phyloP scores from a whole-genome alignment of 2,113 vertebrate genomes.

The Ceyx margarethae region DNA sequence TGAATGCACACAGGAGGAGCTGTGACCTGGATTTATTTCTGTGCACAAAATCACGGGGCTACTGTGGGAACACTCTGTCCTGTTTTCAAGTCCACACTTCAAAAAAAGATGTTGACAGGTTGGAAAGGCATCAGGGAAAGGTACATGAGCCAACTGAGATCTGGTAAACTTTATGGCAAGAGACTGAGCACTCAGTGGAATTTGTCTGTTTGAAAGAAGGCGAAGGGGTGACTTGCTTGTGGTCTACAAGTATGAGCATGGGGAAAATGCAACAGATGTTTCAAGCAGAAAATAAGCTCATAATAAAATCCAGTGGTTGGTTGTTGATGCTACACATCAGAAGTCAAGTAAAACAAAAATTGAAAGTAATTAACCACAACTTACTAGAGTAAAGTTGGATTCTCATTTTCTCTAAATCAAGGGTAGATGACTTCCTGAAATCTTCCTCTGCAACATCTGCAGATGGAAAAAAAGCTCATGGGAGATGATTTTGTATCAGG shows the following conservation, averaged over 20 bases:
- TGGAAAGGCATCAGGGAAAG: conserved; percentile 28
- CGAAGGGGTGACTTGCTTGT: conserved; percentile 22
- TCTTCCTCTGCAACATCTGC: not conserved
- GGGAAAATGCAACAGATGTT: conserved; percentile 52
- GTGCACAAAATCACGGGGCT: not conserved
- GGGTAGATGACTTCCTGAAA: not conserved
- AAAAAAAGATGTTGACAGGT: not conserved
- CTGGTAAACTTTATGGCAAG: not conserved
- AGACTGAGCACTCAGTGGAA: not conserved
- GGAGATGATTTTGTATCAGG: not conserved
- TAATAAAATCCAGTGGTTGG: conserved; percentile 52
- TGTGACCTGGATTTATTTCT: not conserved
- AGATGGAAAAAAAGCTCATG: not conserved
- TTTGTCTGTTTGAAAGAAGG: not conserved
- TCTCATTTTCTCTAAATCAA: not conserved
- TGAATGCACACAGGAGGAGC: not conserved
- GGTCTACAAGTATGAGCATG: conserved; percentile 46
- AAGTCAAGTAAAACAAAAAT: conserved; percentile 10
- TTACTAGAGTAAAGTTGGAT: conserved; percentile 49
- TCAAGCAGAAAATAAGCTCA: conserved; percentile 41
- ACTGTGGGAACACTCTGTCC: not conserved
- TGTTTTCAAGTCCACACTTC: not conserved
- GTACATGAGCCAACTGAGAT: not conserved
- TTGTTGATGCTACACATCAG: conserved; percentile 33
- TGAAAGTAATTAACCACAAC: conserved; percentile 7